Evolutionary conservation across 2,797 vertebrate genomes (phyloP), one percentile per base, ranked within the genome.

Genomic region (Ptychadena robeensis): DNA sequence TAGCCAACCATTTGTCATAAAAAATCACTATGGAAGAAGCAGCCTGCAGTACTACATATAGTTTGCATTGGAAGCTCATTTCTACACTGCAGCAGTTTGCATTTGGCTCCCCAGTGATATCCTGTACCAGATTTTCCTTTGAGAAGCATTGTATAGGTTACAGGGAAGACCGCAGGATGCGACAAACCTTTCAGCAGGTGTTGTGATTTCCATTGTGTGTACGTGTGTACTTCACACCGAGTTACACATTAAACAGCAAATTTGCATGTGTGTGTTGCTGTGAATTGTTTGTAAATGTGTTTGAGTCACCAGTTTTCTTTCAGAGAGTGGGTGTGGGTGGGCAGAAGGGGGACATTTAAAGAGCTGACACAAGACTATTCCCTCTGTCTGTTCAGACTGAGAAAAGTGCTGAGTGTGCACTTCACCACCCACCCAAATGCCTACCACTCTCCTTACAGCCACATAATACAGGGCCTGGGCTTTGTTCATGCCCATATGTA

Each of bases 221-320:
- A 59, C 12, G 31, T 75, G 12, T 37, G 22, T 44, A 28, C 64
- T 34, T 69, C 40, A 44, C 32, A 68, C 14, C 59, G 15, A 68
- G 76, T 79, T 73, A 74, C 38, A 68, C 63, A 73, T 81, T 83
- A 73, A 67, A 31, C 82, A 40, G 64, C 30, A 57, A 40, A 34
- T 74, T 76, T 67, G 31, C 78, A 38, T 68, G 80, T 74, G 53
- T 75, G 35, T 85, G 68, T 65, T 80, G 72, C 48, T 38, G 65
- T 35, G 72, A 80, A 85, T 85, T 80, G 83, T 81, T 53, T 85
- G 53, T 59, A 44, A 74, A 67, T 82, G 66, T 68, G 74, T 71
- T 74, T 38, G 70, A 71, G 59, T 86, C 76, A 73, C 57, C 70
- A 57, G 2, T 79, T 86, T 72, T 77, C 63, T 40, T 61, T 61